phyloP scores from a whole-genome alignment of 2,113 vertebrate species.

The Notechis scutatus region DNA sequence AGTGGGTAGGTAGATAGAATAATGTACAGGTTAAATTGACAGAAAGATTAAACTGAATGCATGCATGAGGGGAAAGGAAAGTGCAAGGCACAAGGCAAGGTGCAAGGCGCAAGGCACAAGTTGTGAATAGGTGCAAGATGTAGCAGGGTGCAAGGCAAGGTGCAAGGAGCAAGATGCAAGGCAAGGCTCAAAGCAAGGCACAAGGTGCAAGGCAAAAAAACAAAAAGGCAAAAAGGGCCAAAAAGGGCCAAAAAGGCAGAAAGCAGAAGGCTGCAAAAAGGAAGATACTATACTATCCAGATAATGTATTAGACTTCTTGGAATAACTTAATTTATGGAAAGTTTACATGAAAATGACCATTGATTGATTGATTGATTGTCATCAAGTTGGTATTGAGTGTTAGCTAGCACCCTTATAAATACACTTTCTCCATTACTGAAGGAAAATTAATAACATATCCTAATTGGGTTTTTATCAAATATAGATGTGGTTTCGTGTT shows the following conservation, averaged over 20 bases:
- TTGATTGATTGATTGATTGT: background rate
- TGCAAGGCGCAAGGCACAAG: too few species aligned
- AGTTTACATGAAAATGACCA: background rate
- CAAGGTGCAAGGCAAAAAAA: too few species aligned
- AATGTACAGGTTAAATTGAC: background rate
- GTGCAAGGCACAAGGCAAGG: background rate
- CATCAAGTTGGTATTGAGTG: background rate
- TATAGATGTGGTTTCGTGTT: background rate
- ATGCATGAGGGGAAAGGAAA: background rate
- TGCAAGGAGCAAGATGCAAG: too few species aligned
- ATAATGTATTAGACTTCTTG: background rate
- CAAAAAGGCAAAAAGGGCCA: too few species aligned
- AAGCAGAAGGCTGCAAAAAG: background rate
- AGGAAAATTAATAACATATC: background rate
- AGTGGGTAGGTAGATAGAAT: background rate
- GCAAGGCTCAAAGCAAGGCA: too few species aligned
- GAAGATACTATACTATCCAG: background rate
- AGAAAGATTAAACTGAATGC: background rate
- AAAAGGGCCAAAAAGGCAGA: too few species aligned
- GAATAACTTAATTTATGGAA: background rate
- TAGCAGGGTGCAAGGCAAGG: too few species aligned
- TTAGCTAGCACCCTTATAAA: background rate
- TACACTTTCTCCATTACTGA: background rate
- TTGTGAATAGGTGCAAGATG: too few species aligned
- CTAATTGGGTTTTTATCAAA: background rate